Base-by-base conservation (phyloP, 64 coral and sea anemone genomes). In the Montipora sp. region DNA sequence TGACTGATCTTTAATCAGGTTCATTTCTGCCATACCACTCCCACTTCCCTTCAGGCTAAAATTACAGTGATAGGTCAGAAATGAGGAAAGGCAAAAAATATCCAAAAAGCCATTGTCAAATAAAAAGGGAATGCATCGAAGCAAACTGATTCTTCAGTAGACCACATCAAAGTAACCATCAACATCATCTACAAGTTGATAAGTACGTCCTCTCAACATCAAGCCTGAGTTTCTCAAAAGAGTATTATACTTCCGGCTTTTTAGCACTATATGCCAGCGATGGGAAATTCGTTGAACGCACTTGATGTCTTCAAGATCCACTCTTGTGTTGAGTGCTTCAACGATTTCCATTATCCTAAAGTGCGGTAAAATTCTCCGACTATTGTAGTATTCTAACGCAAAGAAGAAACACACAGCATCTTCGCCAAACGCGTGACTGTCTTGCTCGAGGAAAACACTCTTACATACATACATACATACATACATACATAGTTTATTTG, bases 311-410 rank as follows among this genome's bases (percentile, higher is more conserved):
- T 73, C 83, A 1, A 91, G 46, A 83, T 85, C 75, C 81, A 98
- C 88, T 0, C 88, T 24, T 44, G 16, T 6, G 83, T 51, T 91
- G 12, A 98, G 49, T 61, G 94, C 94, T 36, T 95, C 81, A 1
- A 98, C 83, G 48, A 98, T 91, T 84, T 98, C 96, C 20, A 98
- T 88, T 13, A 98, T 90, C 51, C 86, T 90, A 87, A 98, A 98
- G 16, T 91, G 83, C 45, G 96, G 94, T 10, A 98, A 74, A 73
- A 90, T 79, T 88, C 96, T 79, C 9, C 87, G 86, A 43, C 87
- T 93, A 22, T 83, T 49, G 24, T 85, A 93, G 82, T 95, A 93
- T 69, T 98, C 94, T 3, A 95, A 87, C 43, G 83, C 94, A 77
- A 98, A 98, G 67, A 95, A 95, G 9, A 98, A 80, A 20, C 96